These are phyloP conservation scores for Mystacornis crossleyi DNA, from an alignment of 2,113 vertebrate genomes.

Conservation along the genomic window DNA sequence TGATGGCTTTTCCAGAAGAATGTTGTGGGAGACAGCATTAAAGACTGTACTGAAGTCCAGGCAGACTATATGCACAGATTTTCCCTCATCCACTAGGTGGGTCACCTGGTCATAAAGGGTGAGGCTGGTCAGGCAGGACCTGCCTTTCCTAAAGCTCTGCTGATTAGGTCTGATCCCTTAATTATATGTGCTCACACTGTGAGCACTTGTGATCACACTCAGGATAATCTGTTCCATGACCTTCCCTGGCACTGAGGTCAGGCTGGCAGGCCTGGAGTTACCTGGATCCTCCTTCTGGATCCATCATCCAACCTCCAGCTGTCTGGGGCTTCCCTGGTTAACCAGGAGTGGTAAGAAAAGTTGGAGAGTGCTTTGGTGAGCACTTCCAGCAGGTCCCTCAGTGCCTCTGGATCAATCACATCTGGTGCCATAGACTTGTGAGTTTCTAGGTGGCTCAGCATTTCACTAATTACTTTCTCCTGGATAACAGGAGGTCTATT, in stretches of 20 bases:
- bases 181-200: too few species aligned
- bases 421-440: background rate
- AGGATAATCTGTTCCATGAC: too few species aligned
- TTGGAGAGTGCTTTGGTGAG: background rate
- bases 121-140: background rate
- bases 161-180: background rate
- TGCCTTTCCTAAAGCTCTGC: background rate
- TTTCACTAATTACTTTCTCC: background rate
- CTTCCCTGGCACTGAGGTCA: background rate
- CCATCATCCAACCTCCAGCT: background rate
- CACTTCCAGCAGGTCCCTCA: background rate
- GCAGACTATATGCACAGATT: background rate
- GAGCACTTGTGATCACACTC: background rate
- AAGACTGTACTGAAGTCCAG: background rate
- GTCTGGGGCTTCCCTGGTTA: background rate
- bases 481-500: background rate
- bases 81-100: background rate
- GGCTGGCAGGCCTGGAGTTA: background rate
- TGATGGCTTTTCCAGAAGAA: background rate
- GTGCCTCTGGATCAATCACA: background rate
- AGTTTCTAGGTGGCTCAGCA: background rate
- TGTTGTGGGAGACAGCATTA: background rate
- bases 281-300: background rate
- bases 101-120: background rate
- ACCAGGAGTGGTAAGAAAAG: background rate